phyloP scores from a whole-genome alignment of 2,797 vertebrate genomes.

The Tinamus major region DNA sequence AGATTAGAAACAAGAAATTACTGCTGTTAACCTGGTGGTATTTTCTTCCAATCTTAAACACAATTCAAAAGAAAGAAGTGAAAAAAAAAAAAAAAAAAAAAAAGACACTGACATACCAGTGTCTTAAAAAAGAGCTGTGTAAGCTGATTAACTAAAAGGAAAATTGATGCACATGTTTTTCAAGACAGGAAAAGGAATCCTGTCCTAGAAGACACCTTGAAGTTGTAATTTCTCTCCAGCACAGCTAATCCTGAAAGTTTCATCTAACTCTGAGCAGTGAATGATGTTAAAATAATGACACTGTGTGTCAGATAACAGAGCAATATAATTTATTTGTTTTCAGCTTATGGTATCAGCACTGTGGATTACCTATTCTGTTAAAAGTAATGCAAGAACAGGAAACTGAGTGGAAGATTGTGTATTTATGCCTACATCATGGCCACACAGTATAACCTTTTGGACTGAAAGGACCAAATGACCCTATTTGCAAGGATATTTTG shows the following conservation, averaged over 20 bases:
- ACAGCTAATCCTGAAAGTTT: not conserved
- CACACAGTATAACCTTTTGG: not conserved
- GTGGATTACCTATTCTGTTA: not conserved
- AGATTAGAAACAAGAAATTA: not conserved
- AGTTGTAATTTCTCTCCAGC: not conserved
- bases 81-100: not conserved
- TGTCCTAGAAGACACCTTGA: not conserved
- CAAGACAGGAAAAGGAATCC: not conserved
- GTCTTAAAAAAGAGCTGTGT: not conserved
- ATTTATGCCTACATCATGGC: not conserved
- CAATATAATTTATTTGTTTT: not conserved
- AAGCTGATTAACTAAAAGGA: not conserved
- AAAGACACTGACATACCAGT: not conserved
- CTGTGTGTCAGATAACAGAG: not conserved
- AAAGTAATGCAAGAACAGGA: not conserved
- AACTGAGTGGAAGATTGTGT: not conserved
- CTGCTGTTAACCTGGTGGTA: not conserved
- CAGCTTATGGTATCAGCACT: rapidly evolving
- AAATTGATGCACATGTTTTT: not conserved
- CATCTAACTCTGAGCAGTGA: not conserved
- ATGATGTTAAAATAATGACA: too few relatives aligned
- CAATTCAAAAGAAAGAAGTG: not conserved
- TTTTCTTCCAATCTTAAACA: not conserved
- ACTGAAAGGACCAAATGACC: not conserved
- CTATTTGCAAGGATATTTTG: not conserved